phyloP scores from a whole-genome alignment of 2,888 invertebrate species.

The Aricia artaxerxes region DNA sequence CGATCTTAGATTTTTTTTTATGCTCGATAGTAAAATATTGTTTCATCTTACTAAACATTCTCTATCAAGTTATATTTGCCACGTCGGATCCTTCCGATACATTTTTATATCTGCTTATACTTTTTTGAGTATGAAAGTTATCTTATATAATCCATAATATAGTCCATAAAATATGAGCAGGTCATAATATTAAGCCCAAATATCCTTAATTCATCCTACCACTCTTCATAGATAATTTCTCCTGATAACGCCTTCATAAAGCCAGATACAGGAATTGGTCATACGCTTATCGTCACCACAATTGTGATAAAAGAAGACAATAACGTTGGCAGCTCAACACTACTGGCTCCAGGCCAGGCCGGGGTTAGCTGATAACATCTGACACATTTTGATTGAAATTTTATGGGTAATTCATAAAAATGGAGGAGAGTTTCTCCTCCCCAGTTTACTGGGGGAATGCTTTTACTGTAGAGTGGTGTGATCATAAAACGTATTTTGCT shows the following conservation, averaged over 20 bases:
- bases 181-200: neutral
- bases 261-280: neutral
- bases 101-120: too few species aligned
- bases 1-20: too few species aligned
- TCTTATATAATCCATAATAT: too few species aligned
- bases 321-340: neutral
- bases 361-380: neutral
- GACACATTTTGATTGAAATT: slow-evolving; percentile 17
- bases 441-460: too few species aligned
- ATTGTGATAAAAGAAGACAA: neutral
- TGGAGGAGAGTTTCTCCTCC: neutral
- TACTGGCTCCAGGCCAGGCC: slow-evolving; percentile 15
- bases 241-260: neutral
- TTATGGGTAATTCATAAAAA: neutral
- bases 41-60: too few species aligned
- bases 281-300: neutral
- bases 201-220: neutral
- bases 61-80: too few species aligned
- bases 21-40: too few species aligned
- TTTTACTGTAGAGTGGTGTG: too few species aligned
- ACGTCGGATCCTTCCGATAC: too few species aligned
- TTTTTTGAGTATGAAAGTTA: too few species aligned
- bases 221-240: neutral
- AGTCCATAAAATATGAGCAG: neutral
- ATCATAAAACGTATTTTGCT: too few species aligned